Conservation (phyloP, 2,888 invertebrate genomes). For the Mesopsocus fuscifrons region DNA sequence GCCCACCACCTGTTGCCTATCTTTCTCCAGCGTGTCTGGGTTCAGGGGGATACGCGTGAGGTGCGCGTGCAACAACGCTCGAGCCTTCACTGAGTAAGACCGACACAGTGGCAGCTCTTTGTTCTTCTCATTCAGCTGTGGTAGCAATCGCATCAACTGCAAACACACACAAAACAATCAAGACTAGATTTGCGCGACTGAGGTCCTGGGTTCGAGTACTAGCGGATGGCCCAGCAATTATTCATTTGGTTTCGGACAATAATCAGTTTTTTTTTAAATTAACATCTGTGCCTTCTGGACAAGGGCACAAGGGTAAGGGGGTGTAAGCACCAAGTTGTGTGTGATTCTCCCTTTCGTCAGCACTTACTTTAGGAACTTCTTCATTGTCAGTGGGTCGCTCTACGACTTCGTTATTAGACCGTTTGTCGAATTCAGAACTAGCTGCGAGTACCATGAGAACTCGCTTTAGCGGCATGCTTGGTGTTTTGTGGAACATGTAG, state of each 20-base stretch:
- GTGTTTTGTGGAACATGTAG: constrained; percentile 89
- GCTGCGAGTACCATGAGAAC: constrained; percentile 94
- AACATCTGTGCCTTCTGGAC: too few relatives aligned
- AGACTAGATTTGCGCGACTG: too few relatives aligned
- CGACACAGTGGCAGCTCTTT: constrained; percentile 86
- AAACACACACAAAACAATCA: constrained; percentile 19
- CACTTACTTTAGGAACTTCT: constrained; percentile 76
- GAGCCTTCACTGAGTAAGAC: constrained; percentile 79
- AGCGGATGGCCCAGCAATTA: too few relatives aligned
- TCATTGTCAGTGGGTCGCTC: constrained; percentile 86
- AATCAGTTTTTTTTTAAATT: too few relatives aligned
- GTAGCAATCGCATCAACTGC: constrained; percentile 76
- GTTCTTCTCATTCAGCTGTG: constrained; percentile 88
- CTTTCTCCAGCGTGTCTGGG: constrained; percentile 59
- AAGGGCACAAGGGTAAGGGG: too few relatives aligned
- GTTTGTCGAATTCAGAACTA: constrained; percentile 88
- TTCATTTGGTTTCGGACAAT: too few relatives aligned
- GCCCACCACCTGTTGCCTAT: constrained; percentile 63
- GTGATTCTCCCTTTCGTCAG: too few relatives aligned
- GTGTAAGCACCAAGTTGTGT: too few relatives aligned
- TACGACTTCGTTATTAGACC: constrained; percentile 83
- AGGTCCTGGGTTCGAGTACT: too few relatives aligned
- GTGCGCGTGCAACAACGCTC: constrained; percentile 92
- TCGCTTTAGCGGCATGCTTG: constrained; percentile 85
- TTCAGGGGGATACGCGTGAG: constrained; percentile 65